phyloP scores from a whole-genome alignment of 2,113 vertebrate species.

The Petromus typicus region DNA sequence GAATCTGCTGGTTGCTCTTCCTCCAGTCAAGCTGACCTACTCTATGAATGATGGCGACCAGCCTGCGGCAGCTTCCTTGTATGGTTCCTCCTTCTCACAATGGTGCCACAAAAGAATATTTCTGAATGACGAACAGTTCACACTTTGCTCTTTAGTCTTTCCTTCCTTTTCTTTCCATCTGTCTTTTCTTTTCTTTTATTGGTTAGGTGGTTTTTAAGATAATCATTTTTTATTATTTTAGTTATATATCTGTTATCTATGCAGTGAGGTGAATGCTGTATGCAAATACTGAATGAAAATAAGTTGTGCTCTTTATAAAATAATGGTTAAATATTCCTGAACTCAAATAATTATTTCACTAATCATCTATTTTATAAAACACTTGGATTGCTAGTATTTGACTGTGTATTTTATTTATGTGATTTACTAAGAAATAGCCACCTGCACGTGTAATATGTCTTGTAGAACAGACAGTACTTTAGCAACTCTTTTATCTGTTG shows the following conservation, averaged over 20 bases:
- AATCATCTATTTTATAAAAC: background rate
- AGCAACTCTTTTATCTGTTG: background rate
- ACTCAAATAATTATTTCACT: background rate
- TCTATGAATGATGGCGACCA: background rate
- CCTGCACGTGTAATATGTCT: background rate
- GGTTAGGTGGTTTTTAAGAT: background rate
- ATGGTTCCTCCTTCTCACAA: background rate
- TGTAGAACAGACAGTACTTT: background rate
- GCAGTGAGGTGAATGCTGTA: background rate
- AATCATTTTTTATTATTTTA: background rate
- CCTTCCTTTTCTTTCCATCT: background rate
- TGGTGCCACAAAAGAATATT: background rate
- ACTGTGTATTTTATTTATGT: background rate
- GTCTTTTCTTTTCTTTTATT: background rate
- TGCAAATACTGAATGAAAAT: background rate
- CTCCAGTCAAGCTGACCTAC: background rate
- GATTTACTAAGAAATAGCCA: background rate
- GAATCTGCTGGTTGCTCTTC: background rate
- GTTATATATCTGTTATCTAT: background rate
- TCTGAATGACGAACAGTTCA: background rate
- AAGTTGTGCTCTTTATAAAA: background rate
- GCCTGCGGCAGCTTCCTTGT: background rate
- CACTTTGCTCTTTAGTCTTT: background rate
- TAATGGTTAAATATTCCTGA: background rate
- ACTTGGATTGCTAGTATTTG: background rate